A percentile compares a stretch with the other conserved stretches of the same genome.
Conservation (phyloP, 2,113 vertebrate genomes). For the Falco punctatus region DNA sequence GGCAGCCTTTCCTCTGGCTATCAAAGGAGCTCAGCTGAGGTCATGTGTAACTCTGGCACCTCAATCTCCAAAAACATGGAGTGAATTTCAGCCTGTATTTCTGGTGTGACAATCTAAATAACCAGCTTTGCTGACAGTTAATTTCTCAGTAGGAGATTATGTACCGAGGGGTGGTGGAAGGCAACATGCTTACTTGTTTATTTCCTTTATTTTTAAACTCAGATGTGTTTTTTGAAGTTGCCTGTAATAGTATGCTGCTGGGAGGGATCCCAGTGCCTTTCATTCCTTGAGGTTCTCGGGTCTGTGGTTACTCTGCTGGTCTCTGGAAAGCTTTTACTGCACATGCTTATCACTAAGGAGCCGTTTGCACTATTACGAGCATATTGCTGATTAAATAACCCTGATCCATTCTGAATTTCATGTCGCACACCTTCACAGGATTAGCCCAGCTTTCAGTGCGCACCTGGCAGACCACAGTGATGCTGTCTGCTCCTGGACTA, state of each 20-base stretch:
- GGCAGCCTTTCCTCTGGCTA: not conserved
- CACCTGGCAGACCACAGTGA: rapidly evolving
- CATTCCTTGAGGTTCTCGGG: conserved; percentile 10
- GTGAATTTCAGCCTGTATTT: not conserved
- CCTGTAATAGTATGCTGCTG: not conserved
- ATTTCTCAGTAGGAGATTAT: not conserved
- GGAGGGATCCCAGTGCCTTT: not conserved
- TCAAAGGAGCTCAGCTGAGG: not conserved
- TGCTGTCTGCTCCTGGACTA: not conserved
- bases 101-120: not conserved
- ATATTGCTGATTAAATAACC: not conserved
- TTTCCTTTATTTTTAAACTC: conserved; percentile 45
- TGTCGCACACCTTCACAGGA: not conserved
- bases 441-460: rapidly evolving
- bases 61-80: not conserved
- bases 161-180: not conserved
- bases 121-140: not conserved
- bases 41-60: not conserved
- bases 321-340: not conserved
- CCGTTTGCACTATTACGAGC: not conserved
- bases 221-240: not conserved
- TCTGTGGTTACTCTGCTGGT: not conserved
- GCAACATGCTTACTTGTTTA: not conserved
- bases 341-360: not conserved
- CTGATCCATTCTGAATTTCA: not conserved